Percentiles rank a stretch among this genome's conserved stretches.
Evolutionary conservation across 1,140 invertebrate species (phyloP).

Genomic region (Subanguina moxae): DNA sequence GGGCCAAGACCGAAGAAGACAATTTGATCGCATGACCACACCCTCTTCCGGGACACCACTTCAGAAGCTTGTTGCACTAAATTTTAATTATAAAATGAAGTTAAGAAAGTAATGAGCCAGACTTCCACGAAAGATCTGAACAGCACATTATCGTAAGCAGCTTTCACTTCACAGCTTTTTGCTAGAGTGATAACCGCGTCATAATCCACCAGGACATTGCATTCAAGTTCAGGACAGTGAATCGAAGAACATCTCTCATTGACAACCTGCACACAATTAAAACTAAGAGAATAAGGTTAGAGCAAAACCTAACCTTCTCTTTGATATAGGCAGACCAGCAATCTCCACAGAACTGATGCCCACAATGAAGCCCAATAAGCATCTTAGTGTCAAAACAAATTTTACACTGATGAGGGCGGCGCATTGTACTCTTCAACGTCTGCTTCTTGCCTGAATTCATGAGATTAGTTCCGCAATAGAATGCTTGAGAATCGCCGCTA

Average conservation of each 20-base stretch:
- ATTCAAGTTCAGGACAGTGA: constrained; percentile 42
- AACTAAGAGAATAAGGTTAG: neutral
- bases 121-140: constrained; percentile 97
- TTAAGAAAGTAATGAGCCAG: constrained; percentile 39
- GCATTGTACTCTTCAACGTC: neutral
- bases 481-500: neutral
- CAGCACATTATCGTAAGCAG: constrained; percentile 85
- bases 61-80: constrained; percentile 86
- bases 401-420: neutral
- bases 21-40: constrained; percentile 94
- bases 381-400: constrained; percentile 2
- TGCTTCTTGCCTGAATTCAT: neutral
- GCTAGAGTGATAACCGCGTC: constrained; percentile 28
- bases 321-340: constrained; percentile 4
- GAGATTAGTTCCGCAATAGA: neutral
- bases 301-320: neutral
- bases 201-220: constrained; percentile 40
- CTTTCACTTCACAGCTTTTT: neutral
- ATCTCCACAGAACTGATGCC: constrained; percentile 2
- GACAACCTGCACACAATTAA: constrained; percentile 24
- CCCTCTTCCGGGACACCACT: constrained; percentile 95
- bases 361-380: constrained; percentile 1
- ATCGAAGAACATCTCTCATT: constrained; percentile 29
- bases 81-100: constrained; percentile 16
- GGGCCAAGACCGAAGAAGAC: constrained; percentile 80